Conservation (phyloP, 2,113 vertebrate species). For the Mustela nigripes region DNA sequence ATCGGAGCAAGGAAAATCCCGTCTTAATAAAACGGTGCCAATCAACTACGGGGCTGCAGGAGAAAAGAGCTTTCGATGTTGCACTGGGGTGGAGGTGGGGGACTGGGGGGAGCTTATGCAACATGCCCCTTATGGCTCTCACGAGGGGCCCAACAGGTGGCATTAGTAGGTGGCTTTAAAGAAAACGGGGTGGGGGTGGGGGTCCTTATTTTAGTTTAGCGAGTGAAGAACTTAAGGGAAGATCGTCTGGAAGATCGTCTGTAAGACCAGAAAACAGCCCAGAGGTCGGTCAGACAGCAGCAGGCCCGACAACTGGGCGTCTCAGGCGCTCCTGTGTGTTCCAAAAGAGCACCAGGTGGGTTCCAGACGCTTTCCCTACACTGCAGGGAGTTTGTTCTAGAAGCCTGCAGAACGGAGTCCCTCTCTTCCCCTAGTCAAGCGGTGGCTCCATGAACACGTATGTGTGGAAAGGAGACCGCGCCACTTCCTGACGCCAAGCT, state of each 20-base stretch:
- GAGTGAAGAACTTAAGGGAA: not conserved
- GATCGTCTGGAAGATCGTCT: fast-evolving
- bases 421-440: not conserved
- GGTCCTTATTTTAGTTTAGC: not conserved
- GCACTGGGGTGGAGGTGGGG: not conserved
- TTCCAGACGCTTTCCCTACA: fast-evolving
- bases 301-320: too few species aligned
- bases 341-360: fast-evolving
- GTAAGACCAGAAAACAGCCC: not conserved
- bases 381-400: not conserved
- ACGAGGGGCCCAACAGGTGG: not conserved
- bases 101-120: not conserved
- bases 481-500: not conserved
- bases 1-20: not conserved
- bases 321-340: not conserved
- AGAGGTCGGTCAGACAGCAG: not conserved
- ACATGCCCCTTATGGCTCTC: not conserved
- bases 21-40: not conserved
- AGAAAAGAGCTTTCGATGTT: not conserved
- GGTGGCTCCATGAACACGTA: fast-evolving
- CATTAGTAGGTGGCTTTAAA: not conserved
- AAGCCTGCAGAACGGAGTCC: fast-evolving
- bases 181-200: not conserved
- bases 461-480: fast-evolving
- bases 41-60: not conserved